Conservation (phyloP, 2,888 invertebrate genomes). For the Leucania comma region DNA sequence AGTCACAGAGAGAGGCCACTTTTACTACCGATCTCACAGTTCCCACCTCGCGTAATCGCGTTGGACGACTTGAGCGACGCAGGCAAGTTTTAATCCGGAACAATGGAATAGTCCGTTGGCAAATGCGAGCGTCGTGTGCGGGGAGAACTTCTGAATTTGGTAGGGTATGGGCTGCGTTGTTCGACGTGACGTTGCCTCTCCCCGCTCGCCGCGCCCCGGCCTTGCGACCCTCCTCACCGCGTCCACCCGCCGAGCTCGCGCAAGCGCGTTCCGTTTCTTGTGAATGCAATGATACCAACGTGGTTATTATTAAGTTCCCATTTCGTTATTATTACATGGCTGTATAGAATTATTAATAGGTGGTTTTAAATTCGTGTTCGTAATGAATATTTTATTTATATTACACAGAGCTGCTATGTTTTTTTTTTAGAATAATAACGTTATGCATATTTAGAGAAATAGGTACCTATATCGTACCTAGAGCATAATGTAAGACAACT, state of each 20-base stretch:
- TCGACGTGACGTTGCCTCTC: conserved; percentile 88
- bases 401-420: neutral
- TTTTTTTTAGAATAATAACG: neutral
- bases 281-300: conserved; percentile 82
- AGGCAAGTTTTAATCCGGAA: conserved; percentile 82
- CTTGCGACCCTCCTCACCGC: conserved; percentile 87
- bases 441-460: neutral
- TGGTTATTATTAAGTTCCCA: conserved; percentile 64
- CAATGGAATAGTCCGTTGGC: conserved; percentile 64
- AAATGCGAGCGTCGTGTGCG: conserved; percentile 49
- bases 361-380: neutral
- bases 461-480: neutral
- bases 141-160: conserved; percentile 77
- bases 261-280: conserved; percentile 86
- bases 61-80: conserved; percentile 87
- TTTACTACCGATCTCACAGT: conserved; percentile 84
- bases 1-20: conserved; percentile 78
- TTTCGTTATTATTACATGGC: conserved; percentile 44
- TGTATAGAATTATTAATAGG: neutral
- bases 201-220: conserved; percentile 84
- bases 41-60: conserved; percentile 88
- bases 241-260: conserved; percentile 81
- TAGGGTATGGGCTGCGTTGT: conserved; percentile 85
- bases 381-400: neutral
- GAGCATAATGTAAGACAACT: neutral